Percentiles rank a stretch among this genome's conserved stretches.
phyloP scores from a whole-genome alignment of 2,113 vertebrate genomes.

The Bettongia penicillata region DNA sequence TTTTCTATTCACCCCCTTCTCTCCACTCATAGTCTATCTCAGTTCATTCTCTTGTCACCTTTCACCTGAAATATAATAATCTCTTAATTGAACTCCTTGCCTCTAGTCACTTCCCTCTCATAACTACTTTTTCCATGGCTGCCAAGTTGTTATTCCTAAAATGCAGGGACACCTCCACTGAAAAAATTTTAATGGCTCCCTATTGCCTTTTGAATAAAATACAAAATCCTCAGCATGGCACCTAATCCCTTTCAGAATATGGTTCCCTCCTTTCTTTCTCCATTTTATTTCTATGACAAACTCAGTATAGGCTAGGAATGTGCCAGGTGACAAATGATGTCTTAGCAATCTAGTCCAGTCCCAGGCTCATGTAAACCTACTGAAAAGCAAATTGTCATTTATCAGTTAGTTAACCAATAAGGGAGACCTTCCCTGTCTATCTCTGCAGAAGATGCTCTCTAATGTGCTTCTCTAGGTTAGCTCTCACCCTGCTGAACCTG shows the following conservation, averaged over 20 bases:
- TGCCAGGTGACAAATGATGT: background rate
- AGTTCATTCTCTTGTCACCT: background rate
- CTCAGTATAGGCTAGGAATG: too few relatives aligned
- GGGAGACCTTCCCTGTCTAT: background rate
- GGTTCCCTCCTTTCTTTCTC: too few relatives aligned
- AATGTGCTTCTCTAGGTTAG: background rate
- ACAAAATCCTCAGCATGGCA: too few relatives aligned
- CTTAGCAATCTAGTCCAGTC: background rate
- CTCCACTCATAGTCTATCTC: background rate
- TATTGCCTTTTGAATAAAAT: too few relatives aligned
- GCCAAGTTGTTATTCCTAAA: background rate
- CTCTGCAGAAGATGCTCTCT: background rate
- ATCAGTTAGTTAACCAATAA: background rate
- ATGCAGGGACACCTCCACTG: background rate
- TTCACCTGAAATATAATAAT: slow-evolving; percentile 14
- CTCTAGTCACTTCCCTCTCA: background rate
- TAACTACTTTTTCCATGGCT: background rate
- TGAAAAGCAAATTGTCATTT: background rate
- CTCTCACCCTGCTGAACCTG: background rate
- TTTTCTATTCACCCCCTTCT: background rate
- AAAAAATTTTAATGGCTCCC: background rate
- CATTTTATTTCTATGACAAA: too few relatives aligned
- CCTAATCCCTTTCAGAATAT: too few relatives aligned
- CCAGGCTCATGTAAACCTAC: background rate
- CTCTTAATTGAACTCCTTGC: background rate